Evolutionary conservation across 2,888 invertebrate genomes (phyloP).

Genomic region (Schizaphis graminum): DNA sequence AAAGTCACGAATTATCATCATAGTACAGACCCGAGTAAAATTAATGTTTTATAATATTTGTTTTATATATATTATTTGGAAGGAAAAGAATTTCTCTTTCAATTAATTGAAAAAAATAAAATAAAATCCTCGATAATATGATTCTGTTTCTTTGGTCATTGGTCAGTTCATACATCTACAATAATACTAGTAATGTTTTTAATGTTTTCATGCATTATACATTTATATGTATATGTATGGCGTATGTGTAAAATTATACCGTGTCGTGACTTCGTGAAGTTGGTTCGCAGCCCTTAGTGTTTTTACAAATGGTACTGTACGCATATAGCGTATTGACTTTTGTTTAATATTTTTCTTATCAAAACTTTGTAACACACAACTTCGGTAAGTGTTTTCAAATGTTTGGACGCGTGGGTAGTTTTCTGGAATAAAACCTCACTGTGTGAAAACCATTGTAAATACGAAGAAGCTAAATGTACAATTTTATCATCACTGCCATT

Average conservation of each 20-base stretch:
- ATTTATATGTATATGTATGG: not conserved
- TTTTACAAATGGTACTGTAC: conserved; percentile 2
- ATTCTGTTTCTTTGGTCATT: not conserved
- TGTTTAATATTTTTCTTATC: conserved; percentile 17
- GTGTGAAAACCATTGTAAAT: not conserved
- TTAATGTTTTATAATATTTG: not conserved
- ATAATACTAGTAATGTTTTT: not conserved
- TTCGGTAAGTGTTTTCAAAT: conserved; percentile 30
- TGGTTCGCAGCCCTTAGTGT: not conserved
- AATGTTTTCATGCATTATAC: not conserved
- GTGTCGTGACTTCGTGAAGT: not conserved
- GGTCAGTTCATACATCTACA: not conserved
- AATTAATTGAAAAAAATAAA: not conserved
- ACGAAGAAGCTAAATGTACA: not conserved
- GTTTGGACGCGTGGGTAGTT: not conserved
- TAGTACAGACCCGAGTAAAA: not conserved
- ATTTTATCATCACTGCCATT: not conserved
- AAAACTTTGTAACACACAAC: conserved; percentile 20
- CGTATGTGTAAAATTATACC: not conserved
- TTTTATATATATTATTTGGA: not conserved
- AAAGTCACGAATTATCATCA: not conserved
- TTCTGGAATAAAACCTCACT: not conserved
- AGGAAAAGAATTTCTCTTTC: not conserved
- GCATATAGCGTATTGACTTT: conserved; percentile 9
- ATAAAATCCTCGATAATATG: not conserved